Evolutionary conservation across 2,113 vertebrate species (phyloP), one percentile per base, ranked within the genome.

Genomic region (Ascaphus truei): DNA sequence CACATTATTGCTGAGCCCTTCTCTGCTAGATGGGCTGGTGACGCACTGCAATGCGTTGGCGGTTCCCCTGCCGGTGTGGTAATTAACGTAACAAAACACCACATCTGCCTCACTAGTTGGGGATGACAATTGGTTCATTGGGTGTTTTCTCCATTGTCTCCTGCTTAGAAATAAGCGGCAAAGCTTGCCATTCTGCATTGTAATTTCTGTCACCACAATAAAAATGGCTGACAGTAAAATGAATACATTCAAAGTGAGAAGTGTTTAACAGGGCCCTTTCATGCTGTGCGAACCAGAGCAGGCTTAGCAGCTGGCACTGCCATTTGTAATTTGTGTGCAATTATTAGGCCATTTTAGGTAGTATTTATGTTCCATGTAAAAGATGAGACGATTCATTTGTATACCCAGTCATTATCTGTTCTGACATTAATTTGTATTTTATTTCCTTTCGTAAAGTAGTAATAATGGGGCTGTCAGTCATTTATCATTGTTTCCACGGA

Each of bases 381-480:
- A 77, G 76, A 86, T 77, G 75, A 78, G 82, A 78, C 82, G 80
- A 80, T 83, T 84, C 83, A 73, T 88, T 85, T 83, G 80, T 83
- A 69, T 13, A 4, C 80, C 83, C 87, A 83, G 78, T 85, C 77
- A 84, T 89, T 86, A 82, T 84, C 81, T 83, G 74, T 77, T 73
- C 76, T 83, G 81, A 83, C 83, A 58, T 76, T 80, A 71, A 61
- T 71, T 71, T 88, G 85, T 87, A 84, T 88, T 82, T 78, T 84
- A 81, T 81, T 88, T 87, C 85, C 84, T 82, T 86, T 86, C 82
- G 79, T 86, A 76, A 78, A 69, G 73, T 57, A 15, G 57, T 89
- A 86, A 91, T 89, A 81, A 84, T 0, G 5, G 85, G 79, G 72
- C 83, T 88, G 83, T 85, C 84, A 80, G 79, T 81, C 51, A 15